Conservation (phyloP, 37 sponge, comb jelly and placozoan species). For the Beroe ovata region DNA sequence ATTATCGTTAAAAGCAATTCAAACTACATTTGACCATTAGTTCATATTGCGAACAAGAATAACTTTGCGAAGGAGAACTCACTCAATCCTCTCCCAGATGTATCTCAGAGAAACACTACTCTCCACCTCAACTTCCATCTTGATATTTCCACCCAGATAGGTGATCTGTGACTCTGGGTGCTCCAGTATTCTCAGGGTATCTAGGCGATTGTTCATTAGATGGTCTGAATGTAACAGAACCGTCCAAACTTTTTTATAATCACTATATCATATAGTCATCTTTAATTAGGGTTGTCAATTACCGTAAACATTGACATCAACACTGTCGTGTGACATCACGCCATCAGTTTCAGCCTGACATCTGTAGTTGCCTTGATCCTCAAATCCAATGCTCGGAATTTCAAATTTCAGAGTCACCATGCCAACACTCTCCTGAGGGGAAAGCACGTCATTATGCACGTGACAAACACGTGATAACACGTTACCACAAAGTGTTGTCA, state of each 20-base stretch:
- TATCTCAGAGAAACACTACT: background rate
- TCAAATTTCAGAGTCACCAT: background rate
- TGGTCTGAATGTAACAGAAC: too few relatives aligned
- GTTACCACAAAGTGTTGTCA: too few relatives aligned
- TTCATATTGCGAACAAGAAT: too few relatives aligned
- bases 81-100: background rate
- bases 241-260: too few relatives aligned
- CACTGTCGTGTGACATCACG: background rate
- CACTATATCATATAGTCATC: too few relatives aligned
- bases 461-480: too few relatives aligned
- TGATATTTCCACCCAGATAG: slow-evolving; percentile 35
- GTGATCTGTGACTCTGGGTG: slow-evolving; percentile 2
- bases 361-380: background rate
- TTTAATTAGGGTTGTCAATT: too few relatives aligned
- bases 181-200: background rate
- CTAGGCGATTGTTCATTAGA: too few relatives aligned
- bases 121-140: background rate
- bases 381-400: slow-evolving; percentile 6
- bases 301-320: background rate
- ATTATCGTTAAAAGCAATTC: too few relatives aligned
- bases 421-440: background rate
- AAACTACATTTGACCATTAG: too few relatives aligned
- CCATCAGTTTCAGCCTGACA: background rate
- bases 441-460: too few relatives aligned
- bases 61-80: background rate